Evolutionary conservation across 1,140 invertebrate species (phyloP).

Genomic region (Oryctes rhinoceros): DNA sequence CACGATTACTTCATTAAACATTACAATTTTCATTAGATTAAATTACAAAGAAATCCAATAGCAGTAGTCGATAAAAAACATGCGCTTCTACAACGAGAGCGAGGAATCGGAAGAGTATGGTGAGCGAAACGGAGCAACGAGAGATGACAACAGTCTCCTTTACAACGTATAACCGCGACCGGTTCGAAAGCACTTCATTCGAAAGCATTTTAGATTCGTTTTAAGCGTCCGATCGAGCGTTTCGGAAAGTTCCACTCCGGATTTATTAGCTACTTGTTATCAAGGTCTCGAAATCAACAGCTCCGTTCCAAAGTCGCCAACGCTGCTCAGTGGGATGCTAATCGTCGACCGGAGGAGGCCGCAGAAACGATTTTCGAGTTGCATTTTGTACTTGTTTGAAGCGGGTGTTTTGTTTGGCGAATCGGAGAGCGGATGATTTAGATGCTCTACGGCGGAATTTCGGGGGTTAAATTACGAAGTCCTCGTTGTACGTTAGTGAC

Average conservation of each 20-base stretch:
- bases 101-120: not conserved
- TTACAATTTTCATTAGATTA: too few species aligned
- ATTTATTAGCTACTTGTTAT: conserved; percentile 36
- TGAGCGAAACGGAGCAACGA: not conserved
- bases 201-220: not conserved
- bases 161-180: not conserved
- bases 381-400: too few species aligned
- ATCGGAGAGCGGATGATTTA: not conserved
- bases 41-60: too few species aligned
- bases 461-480: not conserved
- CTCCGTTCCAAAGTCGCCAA: not conserved
- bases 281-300: conserved; percentile 1
- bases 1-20: too few species aligned
- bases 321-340: not conserved
- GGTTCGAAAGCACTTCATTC: not conserved
- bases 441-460: not conserved
- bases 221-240: conserved; percentile 8
- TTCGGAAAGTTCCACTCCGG: conserved; percentile 26
- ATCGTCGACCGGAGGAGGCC: not conserved
- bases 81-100: not conserved
- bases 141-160: not conserved
- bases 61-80: too few species aligned
- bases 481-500: not conserved
- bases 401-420: too few species aligned
- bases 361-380: not conserved